A percentile compares a stretch with the other conserved stretches of the same genome.
phyloP scores from a whole-genome alignment of 2,797 vertebrate species.

The Fundulus diaphanus region DNA sequence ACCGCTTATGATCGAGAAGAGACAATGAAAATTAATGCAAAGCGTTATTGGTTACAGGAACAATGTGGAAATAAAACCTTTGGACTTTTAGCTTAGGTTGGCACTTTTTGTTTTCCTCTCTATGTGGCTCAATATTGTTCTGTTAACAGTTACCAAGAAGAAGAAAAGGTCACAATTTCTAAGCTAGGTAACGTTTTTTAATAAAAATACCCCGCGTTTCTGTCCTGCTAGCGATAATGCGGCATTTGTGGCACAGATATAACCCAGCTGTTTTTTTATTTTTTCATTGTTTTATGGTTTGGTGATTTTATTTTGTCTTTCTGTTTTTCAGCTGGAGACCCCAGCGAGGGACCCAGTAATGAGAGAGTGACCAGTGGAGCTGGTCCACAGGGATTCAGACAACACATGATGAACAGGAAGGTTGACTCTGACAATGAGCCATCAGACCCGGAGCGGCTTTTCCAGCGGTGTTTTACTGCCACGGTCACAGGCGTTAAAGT shows the following conservation, averaged over 20 bases:
- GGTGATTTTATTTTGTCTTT: conserved; percentile 2
- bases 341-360: conserved; percentile 55
- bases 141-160: not conserved
- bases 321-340: conserved; percentile 67
- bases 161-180: not conserved
- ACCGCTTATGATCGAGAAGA: not conserved
- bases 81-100: not conserved
- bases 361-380: conserved; percentile 22
- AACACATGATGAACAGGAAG: conserved; percentile 77
- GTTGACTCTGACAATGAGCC: conserved; percentile 82
- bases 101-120: not conserved
- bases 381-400: conserved; percentile 73
- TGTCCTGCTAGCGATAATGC: not conserved
- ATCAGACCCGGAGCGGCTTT: conserved; percentile 70
- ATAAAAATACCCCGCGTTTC: not conserved
- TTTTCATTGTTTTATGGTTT: not conserved
- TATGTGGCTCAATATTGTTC: not conserved
- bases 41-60: not conserved
- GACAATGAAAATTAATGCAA: not conserved
- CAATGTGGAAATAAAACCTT: not conserved
- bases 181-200: not conserved
- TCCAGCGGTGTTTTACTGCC: conserved; percentile 83
- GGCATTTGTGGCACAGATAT: not conserved
- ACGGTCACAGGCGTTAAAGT: conserved; percentile 68
- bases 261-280: no score